Evolutionary conservation across 2,797 vertebrate species (phyloP).

Genomic region (Fringilla coelebs): DNA sequence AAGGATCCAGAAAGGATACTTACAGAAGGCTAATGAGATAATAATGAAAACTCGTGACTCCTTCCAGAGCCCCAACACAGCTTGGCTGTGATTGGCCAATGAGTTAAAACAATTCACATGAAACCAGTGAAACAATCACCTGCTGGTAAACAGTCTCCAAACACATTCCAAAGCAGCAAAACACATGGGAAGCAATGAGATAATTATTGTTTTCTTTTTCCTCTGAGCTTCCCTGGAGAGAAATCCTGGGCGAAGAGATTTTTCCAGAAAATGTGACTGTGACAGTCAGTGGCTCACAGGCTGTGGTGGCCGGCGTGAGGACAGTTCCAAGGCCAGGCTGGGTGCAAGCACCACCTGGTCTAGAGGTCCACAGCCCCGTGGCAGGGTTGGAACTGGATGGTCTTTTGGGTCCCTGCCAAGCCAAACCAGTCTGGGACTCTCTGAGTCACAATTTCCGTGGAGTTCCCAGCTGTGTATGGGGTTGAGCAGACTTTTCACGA

Average conservation of each 20-base stretch:
- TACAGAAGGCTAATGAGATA: not conserved
- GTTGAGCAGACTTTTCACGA: not conserved
- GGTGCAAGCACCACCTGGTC: not conserved
- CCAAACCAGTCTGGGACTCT: not conserved
- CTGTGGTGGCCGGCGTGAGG: rapidly evolving
- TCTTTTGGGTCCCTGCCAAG: not conserved
- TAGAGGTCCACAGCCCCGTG: not conserved
- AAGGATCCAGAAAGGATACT: not conserved
- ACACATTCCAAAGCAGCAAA: not conserved
- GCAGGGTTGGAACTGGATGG: rapidly evolving
- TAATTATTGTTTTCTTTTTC: not conserved
- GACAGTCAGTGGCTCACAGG: not conserved
- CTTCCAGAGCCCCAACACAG: not conserved
- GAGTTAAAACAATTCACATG: not conserved
- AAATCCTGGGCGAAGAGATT: not conserved
- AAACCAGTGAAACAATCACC: not conserved
- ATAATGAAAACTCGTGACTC: not conserved
- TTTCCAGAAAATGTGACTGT: not conserved
- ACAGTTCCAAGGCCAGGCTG: not conserved
- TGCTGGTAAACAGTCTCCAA: not conserved
- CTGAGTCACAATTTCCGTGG: rapidly evolving
- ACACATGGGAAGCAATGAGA: not conserved
- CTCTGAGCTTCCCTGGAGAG: not conserved
- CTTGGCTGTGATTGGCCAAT: not conserved
- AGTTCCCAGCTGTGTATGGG: not conserved